Percentiles rank a stretch among this genome's conserved stretches.
Conservation (phyloP, 2,797 vertebrate species). For the Tangara arthus region DNA sequence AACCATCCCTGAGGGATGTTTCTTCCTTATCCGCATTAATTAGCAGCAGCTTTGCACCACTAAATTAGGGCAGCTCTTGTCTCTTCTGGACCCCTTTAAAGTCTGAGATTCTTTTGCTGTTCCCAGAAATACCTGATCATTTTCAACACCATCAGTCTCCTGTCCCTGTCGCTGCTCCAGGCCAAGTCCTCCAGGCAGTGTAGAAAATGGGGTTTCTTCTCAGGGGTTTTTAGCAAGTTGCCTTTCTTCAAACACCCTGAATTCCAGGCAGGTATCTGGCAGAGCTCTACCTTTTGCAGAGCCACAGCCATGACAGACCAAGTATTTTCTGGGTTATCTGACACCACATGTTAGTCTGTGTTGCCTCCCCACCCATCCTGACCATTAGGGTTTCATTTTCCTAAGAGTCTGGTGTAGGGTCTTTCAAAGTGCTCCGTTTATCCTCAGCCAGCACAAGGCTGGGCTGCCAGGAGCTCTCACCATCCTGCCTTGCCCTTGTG, state of each 20-base stretch:
- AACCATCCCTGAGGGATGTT: neutral
- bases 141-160: neutral
- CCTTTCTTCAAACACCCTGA: neutral
- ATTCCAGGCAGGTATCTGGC: neutral
- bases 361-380: neutral
- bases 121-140: neutral
- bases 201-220: neutral
- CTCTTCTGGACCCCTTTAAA: neutral
- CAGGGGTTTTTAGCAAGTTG: neutral
- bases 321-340: neutral
- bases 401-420: neutral
- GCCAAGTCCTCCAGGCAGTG: rapidly evolving
- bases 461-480: rapidly evolving
- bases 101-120: neutral
- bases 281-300: neutral
- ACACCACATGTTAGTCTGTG: neutral
- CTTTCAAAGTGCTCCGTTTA: neutral
- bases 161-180: neutral
- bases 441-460: rapidly evolving
- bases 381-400: neutral
- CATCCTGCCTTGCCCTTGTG: neutral
- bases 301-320: neutral
- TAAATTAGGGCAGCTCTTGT: neutral
- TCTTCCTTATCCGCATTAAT: neutral
- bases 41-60: neutral